phyloP scores from a whole-genome alignment of 1,140 invertebrate genomes.

The Scaptomyza graminum region DNA sequence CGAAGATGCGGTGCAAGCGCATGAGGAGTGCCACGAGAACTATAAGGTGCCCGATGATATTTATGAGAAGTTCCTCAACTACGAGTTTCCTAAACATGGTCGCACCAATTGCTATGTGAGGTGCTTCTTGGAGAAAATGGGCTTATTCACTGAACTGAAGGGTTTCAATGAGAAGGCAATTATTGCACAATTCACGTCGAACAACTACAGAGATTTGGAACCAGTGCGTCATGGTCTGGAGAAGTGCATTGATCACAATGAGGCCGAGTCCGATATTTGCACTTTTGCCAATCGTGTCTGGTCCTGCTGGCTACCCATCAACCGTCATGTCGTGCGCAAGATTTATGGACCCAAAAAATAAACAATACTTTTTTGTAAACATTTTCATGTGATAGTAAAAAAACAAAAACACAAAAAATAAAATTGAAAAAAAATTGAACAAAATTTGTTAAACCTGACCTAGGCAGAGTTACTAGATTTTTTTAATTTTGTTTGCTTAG shows the following conservation, averaged over 20 bases:
- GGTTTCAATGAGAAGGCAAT: slow-evolving; percentile 70
- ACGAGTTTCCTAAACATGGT: slow-evolving; percentile 72
- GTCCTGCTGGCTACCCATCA: slow-evolving; percentile 79
- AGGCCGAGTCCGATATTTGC: slow-evolving; percentile 71
- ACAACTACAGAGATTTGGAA: slow-evolving; percentile 51
- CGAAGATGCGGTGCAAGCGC: slow-evolving; percentile 66
- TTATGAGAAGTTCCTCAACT: slow-evolving; percentile 71
- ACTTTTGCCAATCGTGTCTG: slow-evolving; percentile 77
- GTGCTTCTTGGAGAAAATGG: slow-evolving; percentile 76
- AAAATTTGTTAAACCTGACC: slow-evolving; percentile 7
- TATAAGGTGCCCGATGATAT: slow-evolving; percentile 70
- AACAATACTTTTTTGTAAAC: not conserved
- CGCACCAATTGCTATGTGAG: slow-evolving; percentile 74
- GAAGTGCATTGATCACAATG: slow-evolving; percentile 80
- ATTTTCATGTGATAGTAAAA: slow-evolving; percentile 30
- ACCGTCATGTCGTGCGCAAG: slow-evolving; percentile 72
- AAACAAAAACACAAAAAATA: not conserved
- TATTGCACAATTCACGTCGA: slow-evolving; percentile 62
- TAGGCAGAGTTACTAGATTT: slow-evolving; percentile 1
- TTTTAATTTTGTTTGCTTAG: not conserved
- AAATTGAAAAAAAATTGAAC: slow-evolving; percentile 14
- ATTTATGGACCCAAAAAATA: slow-evolving; percentile 39
- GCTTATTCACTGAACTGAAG: slow-evolving; percentile 64
- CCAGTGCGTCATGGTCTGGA: slow-evolving; percentile 71
- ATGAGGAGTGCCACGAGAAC: slow-evolving; percentile 71